Conservation (phyloP, 2,113 vertebrate genomes). For the Rhombomys opimus region DNA sequence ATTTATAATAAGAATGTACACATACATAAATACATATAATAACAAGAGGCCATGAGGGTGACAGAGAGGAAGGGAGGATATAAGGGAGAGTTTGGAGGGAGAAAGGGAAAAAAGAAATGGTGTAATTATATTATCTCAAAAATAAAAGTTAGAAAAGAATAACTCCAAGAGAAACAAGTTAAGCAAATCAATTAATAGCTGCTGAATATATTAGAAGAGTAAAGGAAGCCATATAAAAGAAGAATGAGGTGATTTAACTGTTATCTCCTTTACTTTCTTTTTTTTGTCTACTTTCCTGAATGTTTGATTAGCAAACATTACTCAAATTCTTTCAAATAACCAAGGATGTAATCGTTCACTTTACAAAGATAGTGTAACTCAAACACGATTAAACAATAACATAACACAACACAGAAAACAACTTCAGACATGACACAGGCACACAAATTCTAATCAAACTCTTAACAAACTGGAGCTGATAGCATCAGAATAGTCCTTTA, state of each 20-base stretch:
- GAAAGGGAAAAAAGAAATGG: neutral
- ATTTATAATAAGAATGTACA: neutral
- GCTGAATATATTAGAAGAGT: neutral
- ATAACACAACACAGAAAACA: neutral
- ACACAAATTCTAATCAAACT: neutral
- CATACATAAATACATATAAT: neutral
- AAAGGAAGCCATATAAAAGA: conserved; percentile 44
- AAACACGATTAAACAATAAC: neutral
- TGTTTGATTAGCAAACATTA: conserved; percentile 12
- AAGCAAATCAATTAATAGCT: neutral
- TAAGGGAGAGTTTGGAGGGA: neutral
- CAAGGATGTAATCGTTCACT: neutral
- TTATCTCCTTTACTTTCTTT: neutral
- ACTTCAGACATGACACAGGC: neutral
- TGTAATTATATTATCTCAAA: neutral
- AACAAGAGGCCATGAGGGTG: neutral
- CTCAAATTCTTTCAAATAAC: conserved; percentile 42
- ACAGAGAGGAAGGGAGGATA: neutral
- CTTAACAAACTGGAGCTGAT: neutral
- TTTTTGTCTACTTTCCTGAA: conserved; percentile 13
- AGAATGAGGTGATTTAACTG: neutral
- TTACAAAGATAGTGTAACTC: conserved; percentile 34
- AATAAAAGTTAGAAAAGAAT: neutral
- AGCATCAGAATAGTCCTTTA: neutral
- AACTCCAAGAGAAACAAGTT: conserved; percentile 24